Conservation (phyloP, 1,140 invertebrate genomes). For the Apis laboriosa region DNA sequence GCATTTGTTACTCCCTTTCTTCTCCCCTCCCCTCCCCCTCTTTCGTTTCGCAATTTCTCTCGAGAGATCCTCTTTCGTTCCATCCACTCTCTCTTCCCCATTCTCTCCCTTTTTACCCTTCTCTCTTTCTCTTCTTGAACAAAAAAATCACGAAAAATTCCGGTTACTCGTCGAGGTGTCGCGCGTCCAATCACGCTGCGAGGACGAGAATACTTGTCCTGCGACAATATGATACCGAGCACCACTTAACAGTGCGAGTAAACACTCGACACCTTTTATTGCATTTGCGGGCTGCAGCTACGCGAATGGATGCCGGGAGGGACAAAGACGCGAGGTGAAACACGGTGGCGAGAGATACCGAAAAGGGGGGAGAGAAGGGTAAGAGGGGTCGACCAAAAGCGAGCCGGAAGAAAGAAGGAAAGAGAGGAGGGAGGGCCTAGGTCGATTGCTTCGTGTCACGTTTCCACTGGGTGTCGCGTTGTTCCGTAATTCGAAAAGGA, state of each 20-base stretch:
- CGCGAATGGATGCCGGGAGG: slow-evolving; percentile 31
- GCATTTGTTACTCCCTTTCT: neutral
- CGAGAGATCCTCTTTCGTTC: neutral
- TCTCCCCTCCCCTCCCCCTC: neutral
- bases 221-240: slow-evolving; percentile 73
- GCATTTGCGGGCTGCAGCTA: slow-evolving; percentile 61
- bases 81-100: neutral
- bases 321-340: slow-evolving; percentile 22
- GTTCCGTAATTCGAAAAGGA: slow-evolving; percentile 45
- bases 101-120: too few species aligned
- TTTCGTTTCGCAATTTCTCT: too few species aligned
- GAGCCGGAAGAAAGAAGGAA: neutral
- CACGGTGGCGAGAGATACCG: neutral
- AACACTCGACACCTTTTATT: slow-evolving; percentile 76
- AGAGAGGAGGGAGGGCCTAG: neutral
- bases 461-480: slow-evolving; percentile 57
- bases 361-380: neutral
- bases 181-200: slow-evolving; percentile 33
- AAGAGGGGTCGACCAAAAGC: neutral
- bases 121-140: neutral
- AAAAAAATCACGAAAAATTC: slow-evolving; percentile 22
- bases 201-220: slow-evolving; percentile 58
- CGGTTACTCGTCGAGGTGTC: neutral
- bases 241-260: slow-evolving; percentile 70
- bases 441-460: slow-evolving; percentile 52